These are phyloP conservation scores for Alsophila aescularia DNA, from an alignment of 2,888 invertebrate species.

Conservation along the genomic window DNA sequence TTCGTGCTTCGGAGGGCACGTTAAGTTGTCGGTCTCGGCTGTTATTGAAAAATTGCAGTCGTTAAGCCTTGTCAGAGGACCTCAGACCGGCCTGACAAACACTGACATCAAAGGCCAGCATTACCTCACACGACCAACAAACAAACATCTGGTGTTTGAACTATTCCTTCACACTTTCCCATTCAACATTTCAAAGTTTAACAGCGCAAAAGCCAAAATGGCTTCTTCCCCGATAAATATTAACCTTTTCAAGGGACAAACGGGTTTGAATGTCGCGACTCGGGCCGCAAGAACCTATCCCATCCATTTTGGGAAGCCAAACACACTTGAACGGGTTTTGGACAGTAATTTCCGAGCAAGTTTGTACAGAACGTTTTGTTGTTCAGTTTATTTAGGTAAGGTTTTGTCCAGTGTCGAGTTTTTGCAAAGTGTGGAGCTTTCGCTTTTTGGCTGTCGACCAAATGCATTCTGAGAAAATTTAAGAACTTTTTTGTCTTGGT, in stretches of 20 bases:
- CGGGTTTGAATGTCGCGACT: slow-evolving; percentile 32
- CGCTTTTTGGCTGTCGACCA: slow-evolving; percentile 45
- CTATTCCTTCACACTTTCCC: not conserved
- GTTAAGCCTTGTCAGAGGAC: too few relatives aligned
- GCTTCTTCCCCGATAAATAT: not conserved
- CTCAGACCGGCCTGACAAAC: too few relatives aligned
- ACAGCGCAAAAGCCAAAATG: not conserved
- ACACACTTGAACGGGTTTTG: slow-evolving; percentile 45
- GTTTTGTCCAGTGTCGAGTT: slow-evolving; percentile 4
- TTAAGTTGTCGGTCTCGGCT: too few relatives aligned
- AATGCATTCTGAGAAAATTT: slow-evolving; percentile 47
- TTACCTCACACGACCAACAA: too few relatives aligned
- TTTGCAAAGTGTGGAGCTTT: not conserved
- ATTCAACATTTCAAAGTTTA: not conserved
- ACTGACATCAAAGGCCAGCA: too few relatives aligned
- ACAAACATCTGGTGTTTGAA: too few relatives aligned
- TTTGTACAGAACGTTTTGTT: slow-evolving; percentile 3
- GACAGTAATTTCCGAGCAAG: slow-evolving; percentile 8
- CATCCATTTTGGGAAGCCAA: slow-evolving; percentile 47
- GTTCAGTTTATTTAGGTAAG: slow-evolving; percentile 1
- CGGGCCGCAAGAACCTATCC: slow-evolving; percentile 43
- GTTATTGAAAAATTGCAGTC: too few relatives aligned
- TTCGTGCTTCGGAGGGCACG: too few relatives aligned
- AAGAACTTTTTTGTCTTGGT: not conserved
- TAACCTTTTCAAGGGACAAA: slow-evolving; percentile 15